Evolutionary conservation across 2,113 vertebrate species (phyloP).

Genomic region (Phycodurus eques): DNA sequence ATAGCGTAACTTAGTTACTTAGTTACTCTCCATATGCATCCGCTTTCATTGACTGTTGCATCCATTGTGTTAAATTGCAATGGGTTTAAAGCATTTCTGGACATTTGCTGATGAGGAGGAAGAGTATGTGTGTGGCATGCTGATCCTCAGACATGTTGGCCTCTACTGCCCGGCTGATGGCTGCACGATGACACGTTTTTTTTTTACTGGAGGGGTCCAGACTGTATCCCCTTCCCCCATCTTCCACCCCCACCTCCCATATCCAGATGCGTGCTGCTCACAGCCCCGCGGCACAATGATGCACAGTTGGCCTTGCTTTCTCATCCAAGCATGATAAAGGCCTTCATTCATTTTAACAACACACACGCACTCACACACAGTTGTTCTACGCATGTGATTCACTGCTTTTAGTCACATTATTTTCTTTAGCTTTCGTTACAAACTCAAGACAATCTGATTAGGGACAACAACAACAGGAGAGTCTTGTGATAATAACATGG

Average conservation of each 20-base stretch:
- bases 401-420: background rate
- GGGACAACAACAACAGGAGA: background rate
- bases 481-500: background rate
- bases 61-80: background rate
- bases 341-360: constrained; percentile 42
- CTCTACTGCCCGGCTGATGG: constrained; percentile 25
- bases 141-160: constrained; percentile 29
- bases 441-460: background rate
- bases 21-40: background rate
- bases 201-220: constrained; percentile 27
- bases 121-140: constrained; percentile 49
- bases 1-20: background rate
- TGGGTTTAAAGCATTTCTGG: constrained; percentile 48
- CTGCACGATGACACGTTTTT: constrained; percentile 3
- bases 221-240: constrained; percentile 43
- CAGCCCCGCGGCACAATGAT: constrained; percentile 66
- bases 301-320: constrained; percentile 65
- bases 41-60: background rate
- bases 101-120: constrained; percentile 28
- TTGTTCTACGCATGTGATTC: constrained; percentile 19
- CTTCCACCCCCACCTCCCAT: constrained; percentile 52
- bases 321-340: constrained; percentile 20
- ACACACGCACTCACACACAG: background rate
- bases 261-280: constrained; percentile 68
- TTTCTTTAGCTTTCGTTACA: constrained; percentile 8